A percentile compares a stretch with the other conserved stretches of the same genome.
Conservation (phyloP, 2,888 invertebrate genomes). For the Mesochorus sp. region DNA sequence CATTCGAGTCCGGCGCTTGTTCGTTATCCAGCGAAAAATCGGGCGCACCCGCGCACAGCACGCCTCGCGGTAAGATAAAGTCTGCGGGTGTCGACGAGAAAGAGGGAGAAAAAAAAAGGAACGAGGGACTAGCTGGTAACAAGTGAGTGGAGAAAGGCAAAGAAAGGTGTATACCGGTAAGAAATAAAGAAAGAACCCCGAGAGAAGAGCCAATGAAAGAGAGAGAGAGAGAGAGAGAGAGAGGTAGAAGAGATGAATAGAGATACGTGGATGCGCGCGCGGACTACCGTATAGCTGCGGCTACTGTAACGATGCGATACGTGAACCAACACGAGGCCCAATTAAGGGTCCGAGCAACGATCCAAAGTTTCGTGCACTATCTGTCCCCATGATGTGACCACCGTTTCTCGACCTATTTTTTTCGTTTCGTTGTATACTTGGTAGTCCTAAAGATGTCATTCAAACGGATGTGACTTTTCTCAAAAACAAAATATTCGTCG, state of each 20-base stretch:
- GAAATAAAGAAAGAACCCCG: constrained; percentile 9
- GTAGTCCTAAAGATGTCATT: constrained; percentile 74
- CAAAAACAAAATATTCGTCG: constrained; percentile 71
- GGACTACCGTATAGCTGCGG: constrained; percentile 71
- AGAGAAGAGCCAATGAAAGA: constrained; percentile 22
- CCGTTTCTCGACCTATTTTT: constrained; percentile 54
- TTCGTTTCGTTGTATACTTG: constrained; percentile 58
- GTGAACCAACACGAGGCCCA: constrained; percentile 78
- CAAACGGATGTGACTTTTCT: constrained; percentile 75
- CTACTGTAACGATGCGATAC: constrained; percentile 74
- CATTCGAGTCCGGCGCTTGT: constrained; percentile 33
- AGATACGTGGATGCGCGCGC: constrained; percentile 59
- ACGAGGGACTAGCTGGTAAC: constrained; percentile 40
- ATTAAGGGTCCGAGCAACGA: constrained; percentile 74
- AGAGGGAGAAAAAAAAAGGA: constrained; percentile 26
- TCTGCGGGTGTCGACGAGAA: constrained; percentile 49
- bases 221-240: background rate
- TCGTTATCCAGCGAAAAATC: constrained; percentile 75
- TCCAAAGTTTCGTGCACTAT: constrained; percentile 61
- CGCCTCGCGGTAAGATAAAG: constrained; percentile 71
- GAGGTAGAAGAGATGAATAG: constrained; percentile 59
- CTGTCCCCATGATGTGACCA: constrained; percentile 69
- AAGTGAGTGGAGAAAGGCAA: constrained; percentile 50
- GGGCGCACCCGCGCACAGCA: constrained; percentile 75
- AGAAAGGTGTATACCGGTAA: constrained; percentile 33